phyloP scores from a whole-genome alignment of 2,797 vertebrate species.

The Anguilla anguilla region DNA sequence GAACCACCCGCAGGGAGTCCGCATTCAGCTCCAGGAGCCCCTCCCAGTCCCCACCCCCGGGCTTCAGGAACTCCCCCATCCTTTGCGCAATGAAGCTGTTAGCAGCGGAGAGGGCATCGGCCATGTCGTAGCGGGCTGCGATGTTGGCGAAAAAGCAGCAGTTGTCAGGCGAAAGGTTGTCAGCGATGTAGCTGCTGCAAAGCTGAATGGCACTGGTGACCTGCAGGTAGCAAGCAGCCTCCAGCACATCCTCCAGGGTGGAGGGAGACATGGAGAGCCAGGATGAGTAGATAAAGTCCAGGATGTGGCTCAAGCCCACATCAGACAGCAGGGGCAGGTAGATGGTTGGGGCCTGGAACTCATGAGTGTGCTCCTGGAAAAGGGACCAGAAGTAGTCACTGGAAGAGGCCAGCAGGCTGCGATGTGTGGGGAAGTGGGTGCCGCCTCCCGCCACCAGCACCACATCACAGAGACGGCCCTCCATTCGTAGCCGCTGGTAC shows the following conservation, averaged over 20 bases:
- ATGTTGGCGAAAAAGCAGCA: constrained; percentile 89
- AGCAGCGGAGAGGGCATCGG: constrained; percentile 67
- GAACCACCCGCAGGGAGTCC: constrained; percentile 73
- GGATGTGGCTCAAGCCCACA: constrained; percentile 77
- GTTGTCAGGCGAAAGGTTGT: constrained; percentile 76
- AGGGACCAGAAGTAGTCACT: constrained; percentile 94
- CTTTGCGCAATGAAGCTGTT: constrained; percentile 78
- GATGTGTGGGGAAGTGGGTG: constrained; percentile 86
- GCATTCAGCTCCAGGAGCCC: constrained; percentile 80
- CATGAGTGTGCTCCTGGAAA: constrained; percentile 86
- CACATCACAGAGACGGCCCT: constrained; percentile 87
- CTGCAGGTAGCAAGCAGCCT: constrained; percentile 91
- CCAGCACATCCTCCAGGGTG: constrained; percentile 81
- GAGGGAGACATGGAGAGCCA: constrained; percentile 83
- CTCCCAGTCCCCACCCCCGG: constrained; percentile 42
- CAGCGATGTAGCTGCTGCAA: constrained; percentile 83
- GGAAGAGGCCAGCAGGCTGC: constrained; percentile 87
- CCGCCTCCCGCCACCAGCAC: constrained; percentile 82
- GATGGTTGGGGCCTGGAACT: constrained; percentile 76
- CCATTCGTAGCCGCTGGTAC: constrained; percentile 84
- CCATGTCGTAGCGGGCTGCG: constrained; percentile 79
- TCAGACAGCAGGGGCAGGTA: constrained; percentile 80
- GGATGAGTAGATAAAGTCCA: constrained; percentile 95
- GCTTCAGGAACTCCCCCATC: constrained; percentile 71
- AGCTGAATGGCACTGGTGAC: constrained; percentile 82